A percentile compares a stretch with the other conserved stretches of the same genome.
Evolutionary conservation across 2,113 vertebrate genomes (phyloP).

Genomic region (Pseudopipra pipra): DNA sequence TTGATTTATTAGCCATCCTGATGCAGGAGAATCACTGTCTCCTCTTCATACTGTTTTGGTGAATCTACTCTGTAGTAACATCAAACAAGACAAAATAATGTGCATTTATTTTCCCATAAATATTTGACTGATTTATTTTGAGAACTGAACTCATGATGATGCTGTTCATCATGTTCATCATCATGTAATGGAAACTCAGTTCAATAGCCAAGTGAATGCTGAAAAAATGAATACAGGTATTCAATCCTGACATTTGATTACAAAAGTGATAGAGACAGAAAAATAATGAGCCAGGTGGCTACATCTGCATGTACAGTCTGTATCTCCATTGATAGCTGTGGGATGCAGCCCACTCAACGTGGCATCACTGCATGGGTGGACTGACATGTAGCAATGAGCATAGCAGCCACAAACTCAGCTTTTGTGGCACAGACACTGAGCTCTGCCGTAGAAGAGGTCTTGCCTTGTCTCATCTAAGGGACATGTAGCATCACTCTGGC

Average conservation of each 20-base stretch:
- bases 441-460: neutral
- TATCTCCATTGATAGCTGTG: neutral
- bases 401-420: neutral
- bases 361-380: neutral
- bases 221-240: neutral
- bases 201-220: neutral
- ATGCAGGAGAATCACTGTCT: neutral
- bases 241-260: neutral
- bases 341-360: neutral
- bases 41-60: neutral
- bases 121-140: neutral
- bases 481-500: accelerated
- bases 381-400: neutral
- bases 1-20: neutral
- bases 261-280: neutral
- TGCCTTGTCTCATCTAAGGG: neutral
- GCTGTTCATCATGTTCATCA: neutral
- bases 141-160: neutral
- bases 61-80: neutral
- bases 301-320: accelerated
- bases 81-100: neutral
- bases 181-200: neutral
- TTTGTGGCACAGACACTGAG: neutral
- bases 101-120: neutral
- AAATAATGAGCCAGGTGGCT: neutral